Conservation (phyloP, 2,113 vertebrate species). For the Tamias sibiricus region DNA sequence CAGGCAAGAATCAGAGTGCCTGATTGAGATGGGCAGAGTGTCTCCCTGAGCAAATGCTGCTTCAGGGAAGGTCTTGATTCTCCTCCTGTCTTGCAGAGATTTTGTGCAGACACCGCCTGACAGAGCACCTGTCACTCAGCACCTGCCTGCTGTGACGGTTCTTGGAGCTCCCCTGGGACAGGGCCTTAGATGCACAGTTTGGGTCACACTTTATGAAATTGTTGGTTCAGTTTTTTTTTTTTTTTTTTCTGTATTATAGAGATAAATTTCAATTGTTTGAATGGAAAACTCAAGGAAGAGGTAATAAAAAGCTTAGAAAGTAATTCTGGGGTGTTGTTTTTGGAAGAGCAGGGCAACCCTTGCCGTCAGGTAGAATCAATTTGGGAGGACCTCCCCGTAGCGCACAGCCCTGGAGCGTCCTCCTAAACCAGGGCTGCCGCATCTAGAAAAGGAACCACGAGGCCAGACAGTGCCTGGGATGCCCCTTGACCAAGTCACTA, state of each 20-base stretch:
- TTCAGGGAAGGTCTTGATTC: background rate
- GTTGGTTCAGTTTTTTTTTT: background rate
- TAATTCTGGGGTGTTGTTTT: background rate
- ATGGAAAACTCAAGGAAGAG: background rate
- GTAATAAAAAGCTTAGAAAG: background rate
- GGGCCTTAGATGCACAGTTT: background rate
- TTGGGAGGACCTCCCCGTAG: background rate
- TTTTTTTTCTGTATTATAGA: background rate
- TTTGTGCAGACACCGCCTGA: no score
- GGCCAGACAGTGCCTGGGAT: background rate
- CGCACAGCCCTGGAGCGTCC: background rate
- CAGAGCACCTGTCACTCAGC: no score
- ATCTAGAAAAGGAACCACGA: conserved; percentile 9
- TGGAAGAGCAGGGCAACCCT: background rate
- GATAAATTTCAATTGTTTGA: background rate
- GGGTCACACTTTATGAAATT: background rate
- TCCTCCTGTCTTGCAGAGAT: background rate
- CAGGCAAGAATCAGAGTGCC: background rate
- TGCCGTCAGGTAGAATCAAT: background rate
- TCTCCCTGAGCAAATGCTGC: background rate
- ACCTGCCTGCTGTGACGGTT: background rate
- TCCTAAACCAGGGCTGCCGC: background rate
- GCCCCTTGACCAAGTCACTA: background rate
- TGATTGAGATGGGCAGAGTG: background rate
- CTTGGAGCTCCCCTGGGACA: background rate